Percentiles rank a stretch among this genome's conserved stretches.
These are phyloP conservation scores for Heliconius sara DNA, from an alignment of 2,888 invertebrate genomes.

Conservation along the genomic window DNA sequence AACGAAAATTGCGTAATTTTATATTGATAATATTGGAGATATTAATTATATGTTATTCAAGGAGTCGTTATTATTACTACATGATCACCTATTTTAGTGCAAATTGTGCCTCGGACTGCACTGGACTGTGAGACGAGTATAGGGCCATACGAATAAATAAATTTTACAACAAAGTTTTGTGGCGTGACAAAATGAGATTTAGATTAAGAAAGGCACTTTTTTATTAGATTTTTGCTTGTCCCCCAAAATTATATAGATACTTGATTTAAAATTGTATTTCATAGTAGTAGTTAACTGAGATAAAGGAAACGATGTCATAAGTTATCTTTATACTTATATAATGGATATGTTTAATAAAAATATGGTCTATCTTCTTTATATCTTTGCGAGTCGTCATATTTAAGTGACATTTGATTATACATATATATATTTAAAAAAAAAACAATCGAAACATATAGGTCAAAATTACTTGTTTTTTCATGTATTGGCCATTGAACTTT, in stretches of 20 bases:
- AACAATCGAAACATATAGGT: constrained; percentile 15
- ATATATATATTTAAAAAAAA: not conserved
- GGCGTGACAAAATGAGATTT: not conserved
- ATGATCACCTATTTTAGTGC: not conserved
- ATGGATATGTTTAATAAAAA: not conserved
- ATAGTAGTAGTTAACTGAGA: not conserved
- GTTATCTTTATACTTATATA: constrained; percentile 18
- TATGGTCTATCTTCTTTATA: not conserved
- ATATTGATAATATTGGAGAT: not conserved
- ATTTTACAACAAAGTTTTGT: no score
- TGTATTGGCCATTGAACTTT: constrained; percentile 34
- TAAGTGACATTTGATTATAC: constrained; percentile 11
- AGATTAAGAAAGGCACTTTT: not conserved
- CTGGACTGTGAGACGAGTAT: not conserved
- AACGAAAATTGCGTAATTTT: no score
- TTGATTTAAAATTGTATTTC: not conserved
- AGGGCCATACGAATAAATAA: no score
- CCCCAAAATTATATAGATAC: not conserved
- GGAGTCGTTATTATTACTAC: not conserved
- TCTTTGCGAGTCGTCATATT: not conserved
- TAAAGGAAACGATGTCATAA: not conserved
- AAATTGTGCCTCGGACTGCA: not conserved
- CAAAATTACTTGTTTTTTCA: constrained; percentile 29
- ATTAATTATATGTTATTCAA: not conserved
- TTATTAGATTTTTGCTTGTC: not conserved